phyloP scores from a whole-genome alignment of 2,797 vertebrate species.

The Micromesistius poutassou region DNA sequence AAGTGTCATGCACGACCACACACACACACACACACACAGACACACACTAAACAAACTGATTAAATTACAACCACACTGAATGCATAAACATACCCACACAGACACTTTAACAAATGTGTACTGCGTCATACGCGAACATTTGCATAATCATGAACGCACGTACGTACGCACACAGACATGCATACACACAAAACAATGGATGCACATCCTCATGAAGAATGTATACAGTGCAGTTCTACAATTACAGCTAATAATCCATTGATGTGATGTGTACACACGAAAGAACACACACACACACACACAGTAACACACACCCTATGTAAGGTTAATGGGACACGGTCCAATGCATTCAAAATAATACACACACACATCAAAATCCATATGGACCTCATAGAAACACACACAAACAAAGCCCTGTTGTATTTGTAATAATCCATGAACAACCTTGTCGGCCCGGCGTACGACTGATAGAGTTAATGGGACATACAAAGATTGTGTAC shows the following conservation, averaged over 20 bases:
- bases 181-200: background rate
- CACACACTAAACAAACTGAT: constrained; percentile 6
- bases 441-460: background rate
- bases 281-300: background rate
- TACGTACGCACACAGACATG: background rate
- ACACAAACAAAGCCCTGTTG: background rate
- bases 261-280: background rate
- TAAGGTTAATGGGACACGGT: background rate
- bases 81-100: background rate
- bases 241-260: background rate
- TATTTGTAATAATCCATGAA: background rate
- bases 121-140: constrained; percentile 1
- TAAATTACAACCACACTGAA: constrained; percentile 29
- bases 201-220: background rate
- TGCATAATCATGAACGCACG: constrained; percentile 2
- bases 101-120: background rate
- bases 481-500: background rate
- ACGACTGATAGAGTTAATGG: background rate
- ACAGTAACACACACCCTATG: background rate
- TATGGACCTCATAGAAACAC: background rate
- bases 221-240: background rate
- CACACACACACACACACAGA: background rate
- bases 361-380: background rate
- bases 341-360: background rate
- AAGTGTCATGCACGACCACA: background rate